Evolutionary conservation across 2,888 invertebrate species (phyloP), one percentile per base, ranked within the genome.

Genomic region (Lapara coniferarum): DNA sequence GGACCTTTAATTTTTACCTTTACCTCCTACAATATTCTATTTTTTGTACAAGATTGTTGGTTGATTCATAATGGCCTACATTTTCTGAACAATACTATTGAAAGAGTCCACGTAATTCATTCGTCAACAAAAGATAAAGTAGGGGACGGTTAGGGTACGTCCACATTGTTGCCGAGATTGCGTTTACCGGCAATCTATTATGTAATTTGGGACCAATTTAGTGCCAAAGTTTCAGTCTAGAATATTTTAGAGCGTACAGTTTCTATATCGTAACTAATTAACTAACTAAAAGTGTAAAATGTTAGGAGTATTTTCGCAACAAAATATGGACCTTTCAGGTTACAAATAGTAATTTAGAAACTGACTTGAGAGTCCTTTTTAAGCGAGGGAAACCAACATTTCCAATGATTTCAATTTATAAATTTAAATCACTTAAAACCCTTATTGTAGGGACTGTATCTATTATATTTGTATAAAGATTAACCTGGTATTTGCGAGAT

Each of bases 71-170:
- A 10, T 19, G 63, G 19, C 63, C 63, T 63, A 63, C 49, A 49
- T 63, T 59, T 46, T 16, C 49, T 46, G 46, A 63, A 63, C 63
- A 63, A 63, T 63, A 19, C 46, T 46, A 63, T 63, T 63, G 63
- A 63, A 63, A 46, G 49, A 49, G 6, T 63, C 63, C 49, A 49
- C 63, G 49, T 63, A 63, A 63, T 63, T 63, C 63, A 13, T 63
- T 49, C 59, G 59, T 59, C 63, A 63, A 63, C 63, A 63, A 63
- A 63, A 49, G 63, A 49, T 63, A 63, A 49, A 49, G 63, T 37
- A 37, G 10, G 49, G 49, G 16, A 14, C 30, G 16, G 49, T 49
- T 19, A 63, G 49, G 46, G 19, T 49, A 1, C 5, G 63, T 63
- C 7, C 49, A 63, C 46, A 14, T 19, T 63, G 63, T 25, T 1